A percentile compares a stretch with the other conserved stretches of the same genome.
Evolutionary conservation across 2,113 vertebrate species (phyloP).

Genomic region (Polypterus bichir): DNA sequence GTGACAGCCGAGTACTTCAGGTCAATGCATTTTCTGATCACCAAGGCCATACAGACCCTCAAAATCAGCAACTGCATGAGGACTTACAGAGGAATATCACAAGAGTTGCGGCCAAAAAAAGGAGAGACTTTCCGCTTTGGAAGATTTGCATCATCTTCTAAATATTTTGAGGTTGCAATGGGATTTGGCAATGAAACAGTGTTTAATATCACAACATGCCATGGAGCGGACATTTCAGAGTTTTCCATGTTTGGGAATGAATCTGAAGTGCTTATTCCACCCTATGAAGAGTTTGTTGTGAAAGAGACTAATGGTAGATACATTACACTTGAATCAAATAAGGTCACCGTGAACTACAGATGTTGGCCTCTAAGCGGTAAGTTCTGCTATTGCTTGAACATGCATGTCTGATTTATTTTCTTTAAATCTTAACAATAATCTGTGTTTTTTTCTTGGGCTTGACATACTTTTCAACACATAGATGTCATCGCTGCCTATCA

Average conservation of each 20-base stretch:
- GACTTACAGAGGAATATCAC: neutral
- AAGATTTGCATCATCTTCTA: conserved; percentile 1
- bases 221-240: neutral
- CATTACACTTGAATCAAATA: no score
- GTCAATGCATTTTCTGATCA: conserved; percentile 4
- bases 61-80: neutral
- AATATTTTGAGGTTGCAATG: neutral
- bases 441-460: no score
- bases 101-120: neutral
- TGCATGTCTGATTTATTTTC: no score
- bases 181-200: neutral
- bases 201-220: conserved; percentile 7
- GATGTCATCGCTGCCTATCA: no score
- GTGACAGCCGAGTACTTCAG: neutral
- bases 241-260: neutral
- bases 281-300: neutral
- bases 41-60: neutral
- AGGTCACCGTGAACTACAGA: no score
- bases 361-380: no score
- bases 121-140: conserved; percentile 1
- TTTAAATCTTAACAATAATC: no score
- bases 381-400: no score
- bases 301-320: no score
- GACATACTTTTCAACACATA: no score
- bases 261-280: conserved; percentile 8